Conservation (phyloP, 2,113 vertebrate genomes). For the Emydocephalus ijimae region DNA sequence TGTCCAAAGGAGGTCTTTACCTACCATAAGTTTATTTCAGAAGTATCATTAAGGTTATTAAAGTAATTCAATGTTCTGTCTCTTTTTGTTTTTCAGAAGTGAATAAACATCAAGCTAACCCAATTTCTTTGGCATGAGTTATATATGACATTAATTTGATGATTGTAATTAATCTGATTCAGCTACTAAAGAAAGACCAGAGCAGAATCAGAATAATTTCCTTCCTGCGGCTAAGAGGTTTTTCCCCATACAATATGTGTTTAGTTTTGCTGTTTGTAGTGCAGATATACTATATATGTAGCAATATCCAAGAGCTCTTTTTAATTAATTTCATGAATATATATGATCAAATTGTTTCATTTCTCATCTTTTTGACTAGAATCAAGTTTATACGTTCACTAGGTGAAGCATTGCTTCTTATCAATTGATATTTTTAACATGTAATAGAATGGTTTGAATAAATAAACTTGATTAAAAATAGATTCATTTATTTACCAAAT, state of each 20-base stretch:
- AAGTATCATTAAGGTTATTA: background rate
- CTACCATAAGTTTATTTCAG: background rate
- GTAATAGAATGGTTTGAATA: background rate
- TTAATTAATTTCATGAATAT: background rate
- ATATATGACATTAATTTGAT: background rate
- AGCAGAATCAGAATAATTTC: background rate
- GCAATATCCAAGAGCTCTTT: background rate
- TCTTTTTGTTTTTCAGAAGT: background rate
- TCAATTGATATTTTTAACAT: background rate
- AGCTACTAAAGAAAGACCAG: background rate
- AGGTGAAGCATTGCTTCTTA: background rate
- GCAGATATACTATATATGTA: background rate
- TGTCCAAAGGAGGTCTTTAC: background rate
- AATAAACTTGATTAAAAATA: background rate
- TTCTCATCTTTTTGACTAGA: background rate
- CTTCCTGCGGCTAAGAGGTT: fast-evolving
- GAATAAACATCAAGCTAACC: constrained; percentile 12
- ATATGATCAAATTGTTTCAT: background rate
- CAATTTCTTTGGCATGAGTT: constrained; percentile 10
- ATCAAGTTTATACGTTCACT: background rate
- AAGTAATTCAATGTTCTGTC: background rate
- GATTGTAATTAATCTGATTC: background rate
- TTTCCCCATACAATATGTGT: background rate
- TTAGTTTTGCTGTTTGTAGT: background rate
- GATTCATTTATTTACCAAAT: background rate